Percentiles rank a stretch among this genome's conserved stretches.
Conservation (phyloP, 2,113 vertebrate species). For the Thermophis baileyi region DNA sequence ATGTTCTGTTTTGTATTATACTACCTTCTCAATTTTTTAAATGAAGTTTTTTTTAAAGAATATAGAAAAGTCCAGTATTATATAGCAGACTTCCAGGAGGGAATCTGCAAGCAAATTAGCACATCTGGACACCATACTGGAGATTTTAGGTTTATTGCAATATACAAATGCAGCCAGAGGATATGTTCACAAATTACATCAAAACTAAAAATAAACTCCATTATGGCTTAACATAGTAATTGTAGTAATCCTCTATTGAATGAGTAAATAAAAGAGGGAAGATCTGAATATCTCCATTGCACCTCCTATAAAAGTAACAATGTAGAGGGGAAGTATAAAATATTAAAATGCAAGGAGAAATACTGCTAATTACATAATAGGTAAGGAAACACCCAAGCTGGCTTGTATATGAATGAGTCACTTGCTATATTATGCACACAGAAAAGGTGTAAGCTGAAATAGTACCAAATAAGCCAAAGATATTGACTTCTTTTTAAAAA, state of each 20-base stretch:
- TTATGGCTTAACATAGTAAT: not conserved
- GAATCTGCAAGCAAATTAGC: not conserved
- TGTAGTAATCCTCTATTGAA: not conserved
- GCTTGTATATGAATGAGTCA: not conserved
- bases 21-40: not conserved
- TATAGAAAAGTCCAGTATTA: not conserved
- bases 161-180: not conserved
- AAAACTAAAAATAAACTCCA: not conserved
- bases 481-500: not conserved
- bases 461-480: not conserved
- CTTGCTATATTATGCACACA: not conserved
- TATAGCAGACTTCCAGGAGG: not conserved
- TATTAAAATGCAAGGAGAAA: not conserved
- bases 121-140: not conserved
- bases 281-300: not conserved
- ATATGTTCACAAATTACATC: not conserved
- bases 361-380: not conserved
- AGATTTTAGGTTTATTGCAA: not conserved
- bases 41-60: not conserved
- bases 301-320: not conserved
- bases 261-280: no score
- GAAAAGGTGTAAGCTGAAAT: not conserved
- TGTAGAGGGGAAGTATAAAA: not conserved
- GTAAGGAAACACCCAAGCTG: not conserved
- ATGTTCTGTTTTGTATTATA: not conserved